Conservation (phyloP, 2,888 invertebrate species). For the Drosophila nr. perissopoda region DNA sequence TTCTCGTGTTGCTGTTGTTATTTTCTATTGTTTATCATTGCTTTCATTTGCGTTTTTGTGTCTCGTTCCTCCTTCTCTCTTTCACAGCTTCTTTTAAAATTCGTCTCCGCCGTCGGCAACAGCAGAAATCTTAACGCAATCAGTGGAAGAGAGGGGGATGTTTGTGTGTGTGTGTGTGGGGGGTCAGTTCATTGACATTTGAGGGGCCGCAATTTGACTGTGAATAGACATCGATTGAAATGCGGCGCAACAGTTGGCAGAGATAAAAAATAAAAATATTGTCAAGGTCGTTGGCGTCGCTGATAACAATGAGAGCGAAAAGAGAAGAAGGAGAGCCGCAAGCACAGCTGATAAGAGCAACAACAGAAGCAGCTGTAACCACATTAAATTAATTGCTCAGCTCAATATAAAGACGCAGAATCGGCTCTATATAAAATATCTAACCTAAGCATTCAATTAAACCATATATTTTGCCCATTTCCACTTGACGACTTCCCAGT, state of each 20-base stretch:
- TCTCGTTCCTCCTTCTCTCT: not conserved
- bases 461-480: not conserved
- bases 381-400: not conserved
- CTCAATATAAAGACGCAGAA: conserved; percentile 1
- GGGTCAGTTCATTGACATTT: conserved; percentile 55
- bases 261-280: conserved; percentile 53
- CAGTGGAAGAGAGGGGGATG: conserved; percentile 3
- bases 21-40: conserved; percentile 14
- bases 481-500: conserved; percentile 1
- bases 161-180: not conserved
- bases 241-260: conserved; percentile 66
- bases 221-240: conserved; percentile 59
- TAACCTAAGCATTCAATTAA: not conserved
- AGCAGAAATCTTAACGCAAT: conserved; percentile 41
- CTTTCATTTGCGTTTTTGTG: not conserved
- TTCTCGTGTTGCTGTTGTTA: conserved; percentile 1
- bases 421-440: not conserved
- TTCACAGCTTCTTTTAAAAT: not conserved
- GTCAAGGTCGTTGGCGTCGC: conserved; percentile 67
- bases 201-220: conserved; percentile 22
- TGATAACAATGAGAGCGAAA: conserved; percentile 35
- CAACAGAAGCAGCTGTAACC: not conserved
- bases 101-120: conserved; percentile 23
- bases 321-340: conserved; percentile 24
- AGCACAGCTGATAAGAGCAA: conserved; percentile 26